These are phyloP conservation scores for Phaenicophaeus curvirostris DNA, from an alignment of 2,797 vertebrate genomes.

Conservation along the genomic window DNA sequence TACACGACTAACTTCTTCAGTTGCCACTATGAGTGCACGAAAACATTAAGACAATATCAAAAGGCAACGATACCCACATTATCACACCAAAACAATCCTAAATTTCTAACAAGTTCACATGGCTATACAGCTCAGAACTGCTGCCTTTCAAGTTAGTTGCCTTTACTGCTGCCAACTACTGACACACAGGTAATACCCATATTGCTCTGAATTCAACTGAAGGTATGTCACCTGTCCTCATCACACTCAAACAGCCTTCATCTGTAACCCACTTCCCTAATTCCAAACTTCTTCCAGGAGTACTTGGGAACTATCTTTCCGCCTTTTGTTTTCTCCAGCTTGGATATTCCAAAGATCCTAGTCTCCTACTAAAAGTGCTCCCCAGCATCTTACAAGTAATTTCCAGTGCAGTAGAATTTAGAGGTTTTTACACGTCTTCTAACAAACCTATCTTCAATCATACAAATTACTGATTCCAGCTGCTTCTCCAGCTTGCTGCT, in stretches of 20 bases:
- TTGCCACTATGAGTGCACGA: not conserved
- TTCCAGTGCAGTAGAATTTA: not conserved
- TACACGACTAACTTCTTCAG: not conserved
- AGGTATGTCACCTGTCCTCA: not conserved
- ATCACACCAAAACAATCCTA: conserved; percentile 12
- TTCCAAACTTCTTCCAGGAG: not conserved
- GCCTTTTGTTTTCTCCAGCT: not conserved
- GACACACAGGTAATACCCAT: not conserved
- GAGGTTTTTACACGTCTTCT: not conserved
- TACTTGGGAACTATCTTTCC: not conserved
- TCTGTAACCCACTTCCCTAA: not conserved
- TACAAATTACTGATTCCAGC: not conserved
- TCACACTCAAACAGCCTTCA: not conserved
- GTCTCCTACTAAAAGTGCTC: not conserved
- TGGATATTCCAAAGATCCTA: not conserved
- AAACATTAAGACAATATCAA: conserved; percentile 46
- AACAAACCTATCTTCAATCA: not conserved
- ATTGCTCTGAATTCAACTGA: not conserved
- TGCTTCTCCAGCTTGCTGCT: not conserved
- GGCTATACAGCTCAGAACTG: not conserved
- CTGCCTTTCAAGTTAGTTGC: not conserved
- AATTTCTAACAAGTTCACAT: not conserved
- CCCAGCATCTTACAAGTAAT: not conserved
- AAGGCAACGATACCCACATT: conserved; percentile 19
- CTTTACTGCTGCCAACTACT: not conserved